Evolutionary conservation across 2,797 vertebrate species (phyloP).

Genomic region (Carcharodon carcharias): DNA sequence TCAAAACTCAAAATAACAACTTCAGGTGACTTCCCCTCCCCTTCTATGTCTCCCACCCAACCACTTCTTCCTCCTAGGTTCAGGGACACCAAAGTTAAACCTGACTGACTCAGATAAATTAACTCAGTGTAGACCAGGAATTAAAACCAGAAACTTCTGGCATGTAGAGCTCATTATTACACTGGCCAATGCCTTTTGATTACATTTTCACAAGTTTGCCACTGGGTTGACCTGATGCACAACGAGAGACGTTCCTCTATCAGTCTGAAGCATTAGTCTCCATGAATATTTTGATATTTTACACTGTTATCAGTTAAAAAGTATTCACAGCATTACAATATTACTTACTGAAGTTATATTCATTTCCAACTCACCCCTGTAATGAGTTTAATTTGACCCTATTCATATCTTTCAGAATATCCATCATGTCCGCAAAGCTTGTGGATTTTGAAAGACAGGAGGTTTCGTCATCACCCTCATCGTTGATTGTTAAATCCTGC

Average conservation of each 20-base stretch:
- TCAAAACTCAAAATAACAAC: not conserved
- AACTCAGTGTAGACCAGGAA: not conserved
- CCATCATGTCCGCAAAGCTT: slow-evolving; percentile 97
- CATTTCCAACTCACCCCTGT: not conserved
- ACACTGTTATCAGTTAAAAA: not conserved
- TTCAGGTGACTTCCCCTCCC: not conserved
- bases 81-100: not conserved
- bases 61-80: not conserved
- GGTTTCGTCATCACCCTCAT: slow-evolving; percentile 81
- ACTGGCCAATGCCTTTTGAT: not conserved
- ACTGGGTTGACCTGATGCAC: not conserved
- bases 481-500: slow-evolving; percentile 63
- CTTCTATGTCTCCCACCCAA: not conserved
- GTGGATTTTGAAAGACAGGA: slow-evolving; percentile 95
- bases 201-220: not conserved
- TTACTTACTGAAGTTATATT: not conserved
- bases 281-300: not conserved
- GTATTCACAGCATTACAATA: not conserved
- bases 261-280: not conserved
- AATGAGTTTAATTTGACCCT: slow-evolving; percentile 83
- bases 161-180: not conserved
- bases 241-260: not conserved
- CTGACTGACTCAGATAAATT: not conserved
- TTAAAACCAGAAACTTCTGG: not conserved
- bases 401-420: slow-evolving; percentile 95